A percentile compares a stretch with the other conserved stretches of the same genome.
phyloP scores from a whole-genome alignment of 1,140 invertebrate genomes.

The Cryptotermes secundus region DNA sequence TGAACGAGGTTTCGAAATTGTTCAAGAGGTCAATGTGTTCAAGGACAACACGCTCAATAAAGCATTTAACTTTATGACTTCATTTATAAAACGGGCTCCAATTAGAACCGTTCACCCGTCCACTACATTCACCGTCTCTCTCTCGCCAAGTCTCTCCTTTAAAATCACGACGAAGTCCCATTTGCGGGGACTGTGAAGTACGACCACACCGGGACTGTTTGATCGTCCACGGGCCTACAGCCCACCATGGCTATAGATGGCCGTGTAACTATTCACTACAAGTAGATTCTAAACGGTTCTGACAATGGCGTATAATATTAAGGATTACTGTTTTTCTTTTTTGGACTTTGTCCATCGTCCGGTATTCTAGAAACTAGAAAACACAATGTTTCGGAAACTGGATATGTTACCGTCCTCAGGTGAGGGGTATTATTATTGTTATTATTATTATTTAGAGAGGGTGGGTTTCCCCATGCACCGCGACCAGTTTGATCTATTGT shows the following conservation, averaged over 20 bases:
- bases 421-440: too few relatives aligned
- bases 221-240: background rate
- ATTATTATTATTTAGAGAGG: too few relatives aligned
- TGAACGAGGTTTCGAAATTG: background rate
- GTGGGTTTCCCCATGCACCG: too few relatives aligned
- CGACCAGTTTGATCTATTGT: too few relatives aligned
- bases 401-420: too few relatives aligned
- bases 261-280: background rate
- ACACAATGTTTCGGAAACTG: too few relatives aligned
- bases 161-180: background rate
- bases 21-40: background rate
- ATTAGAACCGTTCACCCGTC: background rate
- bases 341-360: too few relatives aligned
- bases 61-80: conserved; percentile 14
- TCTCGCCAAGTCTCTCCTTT: background rate
- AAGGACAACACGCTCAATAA: conserved; percentile 5
- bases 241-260: background rate
- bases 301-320: too few relatives aligned
- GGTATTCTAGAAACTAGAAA: too few relatives aligned
- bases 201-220: background rate
- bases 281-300: too few relatives aligned
- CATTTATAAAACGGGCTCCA: conserved; percentile 1
- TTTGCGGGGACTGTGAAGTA: background rate
- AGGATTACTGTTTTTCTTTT: too few relatives aligned
- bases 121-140: background rate